These are phyloP conservation scores for Cossypha polioptera DNA, from an alignment of 2,797 vertebrate species.

Conservation along the genomic window DNA sequence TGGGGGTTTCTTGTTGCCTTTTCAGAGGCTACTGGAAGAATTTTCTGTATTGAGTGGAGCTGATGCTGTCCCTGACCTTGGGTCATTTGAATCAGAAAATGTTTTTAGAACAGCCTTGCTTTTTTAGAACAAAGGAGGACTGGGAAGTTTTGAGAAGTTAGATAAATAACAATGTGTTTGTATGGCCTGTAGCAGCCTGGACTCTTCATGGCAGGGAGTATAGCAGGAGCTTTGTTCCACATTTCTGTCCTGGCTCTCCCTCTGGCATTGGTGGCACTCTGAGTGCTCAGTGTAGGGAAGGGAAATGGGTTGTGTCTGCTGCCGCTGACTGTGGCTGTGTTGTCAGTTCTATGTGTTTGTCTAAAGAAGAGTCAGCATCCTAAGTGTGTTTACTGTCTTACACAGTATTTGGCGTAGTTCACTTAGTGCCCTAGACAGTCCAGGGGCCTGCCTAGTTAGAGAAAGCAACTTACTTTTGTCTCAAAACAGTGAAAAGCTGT, in stretches of 20 bases:
- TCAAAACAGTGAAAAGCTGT: neutral
- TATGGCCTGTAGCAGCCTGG: neutral
- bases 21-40: neutral
- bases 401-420: neutral
- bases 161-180: neutral
- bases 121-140: neutral
- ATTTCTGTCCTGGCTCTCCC: neutral
- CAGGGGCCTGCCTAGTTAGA: neutral
- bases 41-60: neutral
- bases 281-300: neutral
- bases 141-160: neutral
- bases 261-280: neutral
- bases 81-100: slow-evolving; percentile 10
- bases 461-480: neutral
- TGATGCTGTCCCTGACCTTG: slow-evolving; percentile 16
- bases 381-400: neutral
- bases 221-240: neutral
- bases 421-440: neutral
- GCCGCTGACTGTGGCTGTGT: neutral
- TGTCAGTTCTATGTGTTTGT: neutral
- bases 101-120: slow-evolving; percentile 5
- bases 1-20: neutral
- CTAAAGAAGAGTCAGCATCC: neutral
- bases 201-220: neutral
- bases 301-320: neutral